Evolutionary conservation across 2,113 vertebrate species (phyloP), one percentile per base, ranked within the genome.

Genomic region (Pteropus alecto): DNA sequence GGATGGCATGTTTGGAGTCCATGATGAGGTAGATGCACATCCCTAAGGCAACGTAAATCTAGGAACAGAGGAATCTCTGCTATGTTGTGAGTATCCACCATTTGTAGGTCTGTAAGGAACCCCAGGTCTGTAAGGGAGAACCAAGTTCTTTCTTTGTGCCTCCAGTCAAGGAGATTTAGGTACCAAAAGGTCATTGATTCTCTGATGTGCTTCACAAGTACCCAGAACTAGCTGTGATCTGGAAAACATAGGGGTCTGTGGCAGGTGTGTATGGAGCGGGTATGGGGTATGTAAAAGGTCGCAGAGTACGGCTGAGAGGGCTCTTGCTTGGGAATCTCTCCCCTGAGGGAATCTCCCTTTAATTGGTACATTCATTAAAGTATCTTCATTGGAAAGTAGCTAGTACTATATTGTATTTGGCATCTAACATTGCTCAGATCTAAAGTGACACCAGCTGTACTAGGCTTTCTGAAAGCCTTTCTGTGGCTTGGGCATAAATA

Each of bases 401-500:
- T 61, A 7, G 56, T 90, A 51, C 30, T 92, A 0, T 35, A 13
- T 16, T 51, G 41, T 46, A 54, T n/a, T 26, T 95, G 81, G 30
- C 77, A 70, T 90, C 6, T 63, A 54, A 67, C 22, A 38, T 77
- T 48, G 24, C 43, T 85, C 38, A 85, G 51, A 67, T 26, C 12
- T 30, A 48, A 81, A 67, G n/a, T 78, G 60, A 33, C 0, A 67
- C 10, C 67, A 76, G 26, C n/a, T 68, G 18, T 74, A 12, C 74
- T 74, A 24, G 30, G 58, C 61, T 89, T 89, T 95, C 77, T 56
- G 43, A 48, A 91, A 67, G 38, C 65, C 65, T 88, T 68, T 84
- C 83, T 96, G 38, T 83, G 28, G 26, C 83, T 94, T 92, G 43
- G 33, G 22, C 9, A n/a, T 87, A 92, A 87, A 68, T 43, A 93